Evolutionary conservation across 2,113 vertebrate genomes (phyloP).

Genomic region (Stegastes partitus): DNA sequence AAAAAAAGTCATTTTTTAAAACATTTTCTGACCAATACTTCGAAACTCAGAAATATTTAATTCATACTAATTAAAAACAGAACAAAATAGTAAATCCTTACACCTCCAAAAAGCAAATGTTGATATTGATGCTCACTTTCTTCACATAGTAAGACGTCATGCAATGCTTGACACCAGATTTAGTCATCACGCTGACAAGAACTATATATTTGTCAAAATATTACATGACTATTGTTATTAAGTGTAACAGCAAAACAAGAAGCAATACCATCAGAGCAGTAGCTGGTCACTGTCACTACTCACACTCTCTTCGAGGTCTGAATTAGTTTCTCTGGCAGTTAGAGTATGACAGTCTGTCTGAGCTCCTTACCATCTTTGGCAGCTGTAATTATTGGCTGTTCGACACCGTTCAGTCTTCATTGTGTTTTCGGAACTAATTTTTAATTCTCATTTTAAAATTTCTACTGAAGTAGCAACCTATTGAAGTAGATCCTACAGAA

Average conservation of each 20-base stretch:
- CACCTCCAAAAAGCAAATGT: neutral
- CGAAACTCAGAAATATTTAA: neutral
- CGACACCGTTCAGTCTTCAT: neutral
- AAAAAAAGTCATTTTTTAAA: neutral
- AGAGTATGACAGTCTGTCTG: no score
- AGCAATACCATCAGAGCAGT: neutral
- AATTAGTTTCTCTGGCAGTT: neutral
- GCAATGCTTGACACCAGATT: neutral
- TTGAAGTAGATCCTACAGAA: neutral
- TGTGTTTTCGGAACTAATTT: neutral
- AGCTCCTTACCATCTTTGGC: neutral
- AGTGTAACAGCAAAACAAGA: neutral
- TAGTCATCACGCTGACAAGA: neutral
- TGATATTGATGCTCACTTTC: neutral
- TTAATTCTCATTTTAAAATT: neutral
- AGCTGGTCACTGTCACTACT: neutral
- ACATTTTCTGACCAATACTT: neutral
- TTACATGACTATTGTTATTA: no score
- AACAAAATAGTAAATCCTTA: neutral
- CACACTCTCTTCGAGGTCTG: neutral
- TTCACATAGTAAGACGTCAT: neutral
- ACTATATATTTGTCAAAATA: neutral
- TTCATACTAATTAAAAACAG: neutral
- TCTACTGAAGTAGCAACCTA: neutral
- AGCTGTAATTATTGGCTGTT: no score